A percentile compares a stretch with the other conserved stretches of the same genome.
phyloP scores from a whole-genome alignment of 2,113 vertebrate genomes.

The Triplophysa dalaica region DNA sequence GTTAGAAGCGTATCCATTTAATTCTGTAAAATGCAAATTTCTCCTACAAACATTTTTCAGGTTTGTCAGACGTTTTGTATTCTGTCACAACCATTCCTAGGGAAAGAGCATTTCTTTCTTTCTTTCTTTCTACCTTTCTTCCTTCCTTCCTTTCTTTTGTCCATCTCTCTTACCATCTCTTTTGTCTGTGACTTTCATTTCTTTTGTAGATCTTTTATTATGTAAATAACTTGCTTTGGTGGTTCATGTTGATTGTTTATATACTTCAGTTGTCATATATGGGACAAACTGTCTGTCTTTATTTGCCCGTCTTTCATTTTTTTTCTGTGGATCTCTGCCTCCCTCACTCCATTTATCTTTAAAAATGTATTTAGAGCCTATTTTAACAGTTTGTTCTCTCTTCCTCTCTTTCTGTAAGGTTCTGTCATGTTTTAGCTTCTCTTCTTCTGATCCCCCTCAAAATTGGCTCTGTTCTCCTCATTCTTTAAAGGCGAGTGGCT shows the following conservation, averaged over 20 bases:
- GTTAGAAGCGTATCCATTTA: constrained; percentile 55
- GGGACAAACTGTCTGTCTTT: constrained; percentile 47
- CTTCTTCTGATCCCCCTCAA: not conserved
- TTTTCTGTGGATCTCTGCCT: constrained; percentile 3
- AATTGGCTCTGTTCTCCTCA: not conserved
- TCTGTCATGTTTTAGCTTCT: constrained; percentile 29
- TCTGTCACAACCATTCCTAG: not conserved
- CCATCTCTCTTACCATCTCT: not conserved
- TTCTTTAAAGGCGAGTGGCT: constrained; percentile 24
- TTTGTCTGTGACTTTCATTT: constrained; percentile 11
- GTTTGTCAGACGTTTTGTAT: not conserved
- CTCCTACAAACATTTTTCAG: constrained; percentile 56
- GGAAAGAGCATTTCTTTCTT: not conserved
- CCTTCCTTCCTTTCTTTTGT: not conserved
- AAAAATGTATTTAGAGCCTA: constrained; percentile 29
- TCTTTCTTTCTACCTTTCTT: not conserved
- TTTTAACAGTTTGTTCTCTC: constrained; percentile 36
- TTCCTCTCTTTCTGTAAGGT: constrained; percentile 4
- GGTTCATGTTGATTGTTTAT: constrained; percentile 20
- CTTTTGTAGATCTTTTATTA: not conserved
- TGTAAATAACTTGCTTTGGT: constrained; percentile 26
- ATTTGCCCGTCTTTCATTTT: constrained; percentile 39
- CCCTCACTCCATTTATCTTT: constrained; percentile 15
- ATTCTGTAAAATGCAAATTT: constrained; percentile 64
- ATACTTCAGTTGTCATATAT: constrained; percentile 50